phyloP scores from a whole-genome alignment of 2,888 invertebrate genomes.

The Lasioglossum morio region DNA sequence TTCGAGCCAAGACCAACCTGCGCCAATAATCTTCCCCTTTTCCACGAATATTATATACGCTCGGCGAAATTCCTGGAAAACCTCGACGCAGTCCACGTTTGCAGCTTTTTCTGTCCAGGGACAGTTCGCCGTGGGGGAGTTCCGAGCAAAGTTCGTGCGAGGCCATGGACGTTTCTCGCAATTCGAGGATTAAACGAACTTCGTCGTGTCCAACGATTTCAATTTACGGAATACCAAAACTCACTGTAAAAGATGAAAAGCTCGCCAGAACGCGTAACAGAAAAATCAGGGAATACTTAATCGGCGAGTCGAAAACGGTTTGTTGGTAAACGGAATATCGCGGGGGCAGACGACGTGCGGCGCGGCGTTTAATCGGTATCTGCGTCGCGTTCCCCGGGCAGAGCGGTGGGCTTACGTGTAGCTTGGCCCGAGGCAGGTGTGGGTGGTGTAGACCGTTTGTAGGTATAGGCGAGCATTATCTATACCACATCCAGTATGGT shows the following conservation, averaged over 20 bases:
- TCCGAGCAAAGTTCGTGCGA: background rate
- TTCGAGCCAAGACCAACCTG: slow-evolving; percentile 8
- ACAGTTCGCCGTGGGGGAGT: background rate
- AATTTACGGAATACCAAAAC: too few species aligned
- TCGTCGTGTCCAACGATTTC: too few species aligned
- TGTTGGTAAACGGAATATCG: background rate
- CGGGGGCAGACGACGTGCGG: slow-evolving; percentile 9
- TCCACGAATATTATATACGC: background rate
- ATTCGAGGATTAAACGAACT: background rate
- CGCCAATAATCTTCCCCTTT: background rate
- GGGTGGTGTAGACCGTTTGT: slow-evolving; percentile 33
- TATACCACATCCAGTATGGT: slow-evolving; percentile 79
- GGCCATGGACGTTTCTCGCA: background rate
- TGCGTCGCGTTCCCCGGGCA: slow-evolving; percentile 23
- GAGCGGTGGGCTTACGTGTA: slow-evolving; percentile 39
- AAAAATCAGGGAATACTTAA: background rate
- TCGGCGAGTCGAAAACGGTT: background rate
- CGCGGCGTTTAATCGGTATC: slow-evolving; percentile 31
- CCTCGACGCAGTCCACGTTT: background rate
- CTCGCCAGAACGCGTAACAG: background rate
- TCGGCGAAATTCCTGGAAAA: background rate
- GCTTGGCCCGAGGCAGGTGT: slow-evolving; percentile 26
- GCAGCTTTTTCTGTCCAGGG: background rate
- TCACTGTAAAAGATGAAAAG: too few species aligned
- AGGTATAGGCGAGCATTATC: slow-evolving; percentile 69